Evolutionary conservation across 2,113 vertebrate species (phyloP).

Genomic region (Eulemur rufifrons): DNA sequence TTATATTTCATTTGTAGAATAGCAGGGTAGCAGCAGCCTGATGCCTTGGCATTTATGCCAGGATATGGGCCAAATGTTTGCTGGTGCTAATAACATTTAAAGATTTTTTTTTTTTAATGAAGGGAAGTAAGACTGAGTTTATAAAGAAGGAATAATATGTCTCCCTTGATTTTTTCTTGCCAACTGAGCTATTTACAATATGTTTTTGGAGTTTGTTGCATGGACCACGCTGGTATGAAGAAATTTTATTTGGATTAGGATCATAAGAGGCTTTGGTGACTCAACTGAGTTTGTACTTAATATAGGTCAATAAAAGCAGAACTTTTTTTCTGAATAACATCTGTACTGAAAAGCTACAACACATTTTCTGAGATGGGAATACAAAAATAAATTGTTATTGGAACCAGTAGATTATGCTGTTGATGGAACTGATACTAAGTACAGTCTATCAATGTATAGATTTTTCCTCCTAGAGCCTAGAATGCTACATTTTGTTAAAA

Average conservation of each 20-base stretch:
- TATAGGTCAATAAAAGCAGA: slow-evolving; percentile 68
- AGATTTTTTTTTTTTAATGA: not conserved
- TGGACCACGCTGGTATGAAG: slow-evolving; percentile 63
- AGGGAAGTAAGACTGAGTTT: slow-evolving; percentile 57
- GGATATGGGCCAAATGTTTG: slow-evolving; percentile 18
- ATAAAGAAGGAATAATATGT: slow-evolving; percentile 58
- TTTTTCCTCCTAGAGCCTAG: not conserved
- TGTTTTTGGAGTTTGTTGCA: slow-evolving; percentile 72
- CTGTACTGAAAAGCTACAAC: slow-evolving; percentile 66
- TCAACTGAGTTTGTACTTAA: slow-evolving; percentile 69
- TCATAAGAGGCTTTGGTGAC: slow-evolving; percentile 68
- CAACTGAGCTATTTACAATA: slow-evolving; percentile 71
- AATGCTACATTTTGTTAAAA: slow-evolving; percentile 30
- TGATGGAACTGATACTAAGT: slow-evolving; percentile 2
- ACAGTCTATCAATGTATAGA: not conserved
- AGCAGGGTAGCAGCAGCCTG: not conserved
- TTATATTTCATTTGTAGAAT: not conserved
- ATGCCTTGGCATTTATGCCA: not conserved
- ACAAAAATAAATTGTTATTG: slow-evolving; percentile 50
- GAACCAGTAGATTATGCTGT: slow-evolving; percentile 39
- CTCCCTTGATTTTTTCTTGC: slow-evolving; percentile 54
- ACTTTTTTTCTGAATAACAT: slow-evolving; percentile 58
- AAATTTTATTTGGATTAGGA: slow-evolving; percentile 75
- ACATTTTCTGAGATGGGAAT: slow-evolving; percentile 51
- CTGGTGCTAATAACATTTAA: slow-evolving; percentile 32